These are phyloP conservation scores for Hormiphora californensis DNA, from an alignment of 37 sponge, comb jelly and placozoan species.

Conservation along the genomic window DNA sequence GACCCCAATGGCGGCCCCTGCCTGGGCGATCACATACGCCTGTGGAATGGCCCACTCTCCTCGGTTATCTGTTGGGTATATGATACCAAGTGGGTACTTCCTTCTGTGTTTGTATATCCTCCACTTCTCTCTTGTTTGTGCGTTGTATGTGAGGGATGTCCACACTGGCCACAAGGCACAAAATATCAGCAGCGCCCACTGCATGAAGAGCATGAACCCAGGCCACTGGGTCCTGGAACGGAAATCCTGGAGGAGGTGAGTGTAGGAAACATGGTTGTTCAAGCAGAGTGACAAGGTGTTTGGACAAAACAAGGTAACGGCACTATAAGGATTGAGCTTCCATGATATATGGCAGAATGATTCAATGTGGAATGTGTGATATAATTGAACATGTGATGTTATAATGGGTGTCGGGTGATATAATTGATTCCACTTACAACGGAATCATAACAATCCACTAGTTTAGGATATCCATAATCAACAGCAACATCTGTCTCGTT, in stretches of 20 bases:
- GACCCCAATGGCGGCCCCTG: constrained; percentile 27
- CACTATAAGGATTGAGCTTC: too few relatives aligned
- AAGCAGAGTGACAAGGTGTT: too few relatives aligned
- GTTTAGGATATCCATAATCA: constrained; percentile 13
- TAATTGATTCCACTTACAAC: too few relatives aligned
- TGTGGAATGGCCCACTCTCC: constrained; percentile 23
- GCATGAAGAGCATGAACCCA: neutral
- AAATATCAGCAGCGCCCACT: constrained; percentile 31
- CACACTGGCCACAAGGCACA: constrained; percentile 14
- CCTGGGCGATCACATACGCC: neutral
- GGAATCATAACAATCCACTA: constrained; percentile 21
- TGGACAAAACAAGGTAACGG: too few relatives aligned
- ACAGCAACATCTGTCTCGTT: too few relatives aligned
- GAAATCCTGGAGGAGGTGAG: neutral
- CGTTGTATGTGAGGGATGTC: constrained; percentile 27
- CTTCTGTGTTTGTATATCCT: constrained; percentile 45
- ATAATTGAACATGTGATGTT: too few relatives aligned
- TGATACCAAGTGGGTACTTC: constrained; percentile 36
- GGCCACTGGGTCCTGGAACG: neutral
- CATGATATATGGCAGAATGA: too few relatives aligned
- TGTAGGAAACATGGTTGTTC: neutral
- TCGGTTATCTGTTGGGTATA: constrained; percentile 17
- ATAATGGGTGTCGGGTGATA: too few relatives aligned
- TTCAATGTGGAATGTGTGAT: too few relatives aligned
- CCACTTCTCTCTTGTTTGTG: constrained; percentile 48